phyloP scores from a whole-genome alignment of 2,797 vertebrate genomes.

The Pampus argenteus region DNA sequence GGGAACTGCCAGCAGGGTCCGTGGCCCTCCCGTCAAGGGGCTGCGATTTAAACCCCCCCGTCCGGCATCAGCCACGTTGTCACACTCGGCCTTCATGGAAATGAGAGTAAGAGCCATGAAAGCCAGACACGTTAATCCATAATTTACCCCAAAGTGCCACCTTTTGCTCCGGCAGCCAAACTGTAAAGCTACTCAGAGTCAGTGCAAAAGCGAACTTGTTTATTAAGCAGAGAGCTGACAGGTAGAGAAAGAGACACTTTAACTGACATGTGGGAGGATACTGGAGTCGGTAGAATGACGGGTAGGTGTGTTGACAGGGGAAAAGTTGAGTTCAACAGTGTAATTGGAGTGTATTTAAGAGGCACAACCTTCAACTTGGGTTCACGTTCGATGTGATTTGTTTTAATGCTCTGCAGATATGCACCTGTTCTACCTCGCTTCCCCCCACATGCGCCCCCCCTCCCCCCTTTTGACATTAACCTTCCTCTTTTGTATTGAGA shows the following conservation, averaged over 20 bases:
- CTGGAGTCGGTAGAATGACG: not conserved
- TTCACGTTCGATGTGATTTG: constrained; percentile 62
- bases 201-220: constrained; percentile 63
- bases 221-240: constrained; percentile 58
- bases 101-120: constrained; percentile 51
- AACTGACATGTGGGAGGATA: constrained; percentile 4
- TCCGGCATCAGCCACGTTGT: constrained; percentile 42
- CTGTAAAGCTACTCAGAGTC: constrained; percentile 48
- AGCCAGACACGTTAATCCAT: constrained; percentile 45
- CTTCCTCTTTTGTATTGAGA: constrained; percentile 44
- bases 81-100: constrained; percentile 61
- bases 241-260: constrained; percentile 38
- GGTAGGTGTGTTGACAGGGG: constrained; percentile 27
- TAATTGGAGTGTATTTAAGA: constrained; percentile 62
- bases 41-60: constrained; percentile 59
- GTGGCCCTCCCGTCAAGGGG: constrained; percentile 37
- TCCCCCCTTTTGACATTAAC: constrained; percentile 58
- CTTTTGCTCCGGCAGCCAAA: constrained; percentile 44
- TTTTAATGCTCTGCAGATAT: constrained; percentile 34
- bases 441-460: not conserved
- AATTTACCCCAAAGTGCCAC: constrained; percentile 57
- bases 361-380: constrained; percentile 58
- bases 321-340: constrained; percentile 44
- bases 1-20: constrained; percentile 63
- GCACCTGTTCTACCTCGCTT: constrained; percentile 45